phyloP scores from a whole-genome alignment of 2,888 invertebrate genomes.

The Minunthozetes semirufus region DNA sequence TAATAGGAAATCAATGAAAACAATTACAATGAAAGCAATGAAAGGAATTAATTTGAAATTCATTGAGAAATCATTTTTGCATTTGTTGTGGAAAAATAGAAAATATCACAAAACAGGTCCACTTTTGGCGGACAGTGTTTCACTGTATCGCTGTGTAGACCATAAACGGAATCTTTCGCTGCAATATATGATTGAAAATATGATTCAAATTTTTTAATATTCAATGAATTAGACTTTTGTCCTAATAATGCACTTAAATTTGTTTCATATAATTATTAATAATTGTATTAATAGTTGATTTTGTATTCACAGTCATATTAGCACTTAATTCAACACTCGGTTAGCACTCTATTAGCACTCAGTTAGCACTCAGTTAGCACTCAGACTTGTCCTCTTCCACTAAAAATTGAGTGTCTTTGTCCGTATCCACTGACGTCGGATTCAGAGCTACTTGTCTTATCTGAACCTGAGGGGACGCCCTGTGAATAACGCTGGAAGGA shows the following conservation, averaged over 20 bases:
- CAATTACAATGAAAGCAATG: too few relatives aligned
- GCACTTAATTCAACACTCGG: background rate
- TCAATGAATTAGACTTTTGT: background rate
- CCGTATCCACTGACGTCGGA: slow-evolving; percentile 73
- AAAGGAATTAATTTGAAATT: too few relatives aligned
- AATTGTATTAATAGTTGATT: too few relatives aligned
- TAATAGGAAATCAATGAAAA: too few relatives aligned
- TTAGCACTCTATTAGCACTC: too few relatives aligned
- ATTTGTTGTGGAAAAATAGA: background rate
- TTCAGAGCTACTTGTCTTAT: slow-evolving; percentile 70
- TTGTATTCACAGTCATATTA: slow-evolving; percentile 24
- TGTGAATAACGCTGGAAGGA: slow-evolving; percentile 72
- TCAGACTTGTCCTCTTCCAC: slow-evolving; percentile 68
- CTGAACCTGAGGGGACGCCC: slow-evolving; percentile 65
- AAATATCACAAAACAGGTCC: slow-evolving; percentile 24
- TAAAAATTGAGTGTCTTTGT: slow-evolving; percentile 81
- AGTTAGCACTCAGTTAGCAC: slow-evolving; percentile 35
- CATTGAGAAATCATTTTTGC: background rate
- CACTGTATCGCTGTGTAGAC: background rate
- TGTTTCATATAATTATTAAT: background rate
- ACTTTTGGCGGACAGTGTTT: background rate
- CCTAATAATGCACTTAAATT: slow-evolving; percentile 19
- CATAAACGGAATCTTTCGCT: slow-evolving; percentile 5
- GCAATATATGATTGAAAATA: background rate
- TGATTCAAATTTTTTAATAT: background rate